Percentiles rank a stretch among this genome's conserved stretches.
These are phyloP conservation scores for Drosophila repleta DNA, from an alignment of 1,140 invertebrate species.

Conservation along the genomic window DNA sequence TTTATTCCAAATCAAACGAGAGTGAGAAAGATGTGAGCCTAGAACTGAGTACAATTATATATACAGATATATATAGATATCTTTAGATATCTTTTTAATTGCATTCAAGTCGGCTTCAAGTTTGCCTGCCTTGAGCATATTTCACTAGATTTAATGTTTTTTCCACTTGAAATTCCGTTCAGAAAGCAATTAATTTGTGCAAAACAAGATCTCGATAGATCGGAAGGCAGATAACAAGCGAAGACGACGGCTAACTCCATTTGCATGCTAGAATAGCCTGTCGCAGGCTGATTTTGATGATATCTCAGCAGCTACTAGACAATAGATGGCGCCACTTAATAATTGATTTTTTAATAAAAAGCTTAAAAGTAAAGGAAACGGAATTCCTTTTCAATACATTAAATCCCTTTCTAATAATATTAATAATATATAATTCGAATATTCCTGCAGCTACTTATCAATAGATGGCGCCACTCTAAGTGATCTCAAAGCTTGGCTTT, in stretches of 20 bases:
- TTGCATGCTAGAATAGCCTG: not conserved
- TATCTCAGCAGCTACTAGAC: not conserved
- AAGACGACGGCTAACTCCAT: not conserved
- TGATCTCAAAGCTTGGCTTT: not conserved
- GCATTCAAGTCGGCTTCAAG: not conserved
- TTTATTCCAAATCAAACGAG: conserved; percentile 7
- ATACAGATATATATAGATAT: not conserved
- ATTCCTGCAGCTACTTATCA: not conserved
- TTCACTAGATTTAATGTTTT: not conserved
- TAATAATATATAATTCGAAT: not conserved
- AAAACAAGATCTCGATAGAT: conserved; percentile 1
- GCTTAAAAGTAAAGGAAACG: no score
- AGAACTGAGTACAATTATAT: not conserved
- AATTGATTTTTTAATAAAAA: no score
- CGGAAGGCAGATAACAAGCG: not conserved
- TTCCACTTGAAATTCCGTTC: not conserved
- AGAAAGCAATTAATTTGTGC: not conserved
- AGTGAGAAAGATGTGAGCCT: not conserved
- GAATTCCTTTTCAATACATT: no score
- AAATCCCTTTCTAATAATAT: no score
- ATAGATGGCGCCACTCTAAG: conserved; percentile 1
- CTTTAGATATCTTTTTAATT: not conserved
- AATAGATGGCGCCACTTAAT: not conserved
- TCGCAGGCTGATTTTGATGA: not conserved
- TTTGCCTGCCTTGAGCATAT: not conserved